Conservation (phyloP, 2,888 invertebrate species). For the Drosophila subquinaria region DNA sequence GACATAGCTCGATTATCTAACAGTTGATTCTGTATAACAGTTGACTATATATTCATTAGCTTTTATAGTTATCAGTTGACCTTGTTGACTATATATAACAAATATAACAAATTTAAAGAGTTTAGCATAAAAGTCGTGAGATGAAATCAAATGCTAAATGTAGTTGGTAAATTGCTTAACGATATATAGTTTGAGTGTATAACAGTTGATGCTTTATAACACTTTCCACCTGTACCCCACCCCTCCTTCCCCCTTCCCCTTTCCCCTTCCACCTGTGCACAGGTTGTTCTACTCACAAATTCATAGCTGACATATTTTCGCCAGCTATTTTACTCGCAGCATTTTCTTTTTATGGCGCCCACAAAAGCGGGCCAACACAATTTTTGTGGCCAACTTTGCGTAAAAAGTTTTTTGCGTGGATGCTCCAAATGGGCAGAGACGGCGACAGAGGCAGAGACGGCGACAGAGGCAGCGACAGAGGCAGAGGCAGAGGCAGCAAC, state of each 20-base stretch:
- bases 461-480: slow-evolving; percentile 10
- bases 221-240: too few relatives aligned
- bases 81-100: too few relatives aligned
- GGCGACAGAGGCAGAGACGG: neutral
- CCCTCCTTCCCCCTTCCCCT: neutral
- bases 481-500: slow-evolving; percentile 6
- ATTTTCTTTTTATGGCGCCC: slow-evolving; percentile 40
- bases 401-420: slow-evolving; percentile 42
- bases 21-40: slow-evolving; percentile 1
- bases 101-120: neutral
- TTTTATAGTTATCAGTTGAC: too few relatives aligned
- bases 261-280: neutral
- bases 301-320: slow-evolving; percentile 49
- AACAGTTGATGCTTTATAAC: slow-evolving; percentile 14
- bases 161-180: neutral
- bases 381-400: slow-evolving; percentile 48
- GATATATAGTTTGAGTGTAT: slow-evolving; percentile 1
- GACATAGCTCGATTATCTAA: slow-evolving; percentile 9
- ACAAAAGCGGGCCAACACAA: slow-evolving; percentile 34
- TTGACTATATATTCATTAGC: neutral
- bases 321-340: slow-evolving; percentile 15
- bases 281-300: slow-evolving; percentile 36
- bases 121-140: slow-evolving; percentile 1
- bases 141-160: neutral
- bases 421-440: slow-evolving; percentile 4